These are phyloP conservation scores for Propsilocerus akamusi DNA, from an alignment of 1,140 invertebrate genomes.

Conservation along the genomic window DNA sequence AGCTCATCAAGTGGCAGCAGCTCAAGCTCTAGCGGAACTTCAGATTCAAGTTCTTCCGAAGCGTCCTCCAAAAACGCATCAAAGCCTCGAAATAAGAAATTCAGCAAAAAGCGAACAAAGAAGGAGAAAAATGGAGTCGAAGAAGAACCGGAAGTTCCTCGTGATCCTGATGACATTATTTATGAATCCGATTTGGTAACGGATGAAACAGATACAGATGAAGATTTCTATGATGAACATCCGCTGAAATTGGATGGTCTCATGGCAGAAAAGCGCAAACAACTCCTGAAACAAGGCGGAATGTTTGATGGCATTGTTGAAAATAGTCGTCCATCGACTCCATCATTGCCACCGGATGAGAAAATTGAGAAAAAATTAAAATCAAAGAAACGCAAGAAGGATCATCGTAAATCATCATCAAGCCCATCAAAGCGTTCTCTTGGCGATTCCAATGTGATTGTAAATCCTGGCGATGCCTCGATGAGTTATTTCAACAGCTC, in stretches of 20 bases:
- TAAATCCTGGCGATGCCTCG: neutral
- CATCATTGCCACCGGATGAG: constrained; percentile 24
- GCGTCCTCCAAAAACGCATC: constrained; percentile 37
- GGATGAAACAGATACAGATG: constrained; percentile 63
- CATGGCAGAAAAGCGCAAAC: constrained; percentile 50
- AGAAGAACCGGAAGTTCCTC: neutral
- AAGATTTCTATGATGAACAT: constrained; percentile 69
- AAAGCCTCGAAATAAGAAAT: constrained; percentile 16
- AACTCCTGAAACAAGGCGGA: constrained; percentile 34
- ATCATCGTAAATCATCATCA: constrained; percentile 26
- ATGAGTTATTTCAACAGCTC: neutral
- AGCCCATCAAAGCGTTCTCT: neutral
- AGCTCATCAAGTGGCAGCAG: constrained; percentile 57
- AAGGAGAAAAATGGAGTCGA: neutral
- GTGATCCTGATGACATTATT: constrained; percentile 18
- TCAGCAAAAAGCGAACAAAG: constrained; percentile 10
- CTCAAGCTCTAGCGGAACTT: constrained; percentile 51
- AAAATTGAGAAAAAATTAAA: constrained; percentile 30
- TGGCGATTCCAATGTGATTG: neutral
- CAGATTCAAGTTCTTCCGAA: constrained; percentile 35
- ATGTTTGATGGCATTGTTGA: constrained; percentile 37
- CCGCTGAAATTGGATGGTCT: constrained; percentile 51
- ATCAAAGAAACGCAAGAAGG: constrained; percentile 36
- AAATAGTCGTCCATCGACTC: constrained; percentile 37
- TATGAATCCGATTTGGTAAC: constrained; percentile 66